Conservation (phyloP, 2,888 invertebrate genomes). For the Xanthostigma xanthostigma region DNA sequence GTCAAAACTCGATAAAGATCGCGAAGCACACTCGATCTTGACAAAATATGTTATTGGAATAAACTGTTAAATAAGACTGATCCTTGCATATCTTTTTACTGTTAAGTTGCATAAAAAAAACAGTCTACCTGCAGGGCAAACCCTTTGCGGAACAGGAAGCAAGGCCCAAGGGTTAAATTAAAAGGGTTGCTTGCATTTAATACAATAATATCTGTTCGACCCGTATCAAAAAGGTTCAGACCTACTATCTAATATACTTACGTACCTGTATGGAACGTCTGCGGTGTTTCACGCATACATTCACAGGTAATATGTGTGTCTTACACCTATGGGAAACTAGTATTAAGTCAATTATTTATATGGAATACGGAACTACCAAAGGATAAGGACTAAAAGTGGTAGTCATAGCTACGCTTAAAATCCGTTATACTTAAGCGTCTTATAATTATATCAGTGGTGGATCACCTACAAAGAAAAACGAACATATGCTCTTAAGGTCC, state of each 20-base stretch:
- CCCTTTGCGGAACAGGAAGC: slow-evolving; percentile 8
- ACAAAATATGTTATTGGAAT: not conserved
- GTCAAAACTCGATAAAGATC: too few relatives aligned
- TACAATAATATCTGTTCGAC: not conserved
- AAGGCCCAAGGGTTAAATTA: slow-evolving; percentile 4
- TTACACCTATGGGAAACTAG: too few relatives aligned
- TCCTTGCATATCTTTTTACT: too few relatives aligned
- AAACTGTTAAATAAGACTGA: not conserved
- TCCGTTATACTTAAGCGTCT: too few relatives aligned
- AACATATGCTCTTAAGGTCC: too few relatives aligned
- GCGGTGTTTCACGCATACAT: not conserved
- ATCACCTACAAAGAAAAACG: too few relatives aligned
- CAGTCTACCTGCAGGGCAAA: slow-evolving; percentile 4
- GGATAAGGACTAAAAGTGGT: too few relatives aligned
- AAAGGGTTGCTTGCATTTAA: slow-evolving; percentile 2
- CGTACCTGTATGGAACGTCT: not conserved
- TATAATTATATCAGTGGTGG: too few relatives aligned
- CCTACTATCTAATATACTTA: not conserved
- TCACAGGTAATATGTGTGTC: too few relatives aligned
- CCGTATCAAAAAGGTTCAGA: not conserved
- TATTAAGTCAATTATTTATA: too few relatives aligned
- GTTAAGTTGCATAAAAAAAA: not conserved
- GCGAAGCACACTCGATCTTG: not conserved
- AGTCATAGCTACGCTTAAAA: too few relatives aligned
- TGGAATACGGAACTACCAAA: too few relatives aligned